These are phyloP conservation scores for Achroia grisella DNA, from an alignment of 1,140 invertebrate species.

Conservation along the genomic window DNA sequence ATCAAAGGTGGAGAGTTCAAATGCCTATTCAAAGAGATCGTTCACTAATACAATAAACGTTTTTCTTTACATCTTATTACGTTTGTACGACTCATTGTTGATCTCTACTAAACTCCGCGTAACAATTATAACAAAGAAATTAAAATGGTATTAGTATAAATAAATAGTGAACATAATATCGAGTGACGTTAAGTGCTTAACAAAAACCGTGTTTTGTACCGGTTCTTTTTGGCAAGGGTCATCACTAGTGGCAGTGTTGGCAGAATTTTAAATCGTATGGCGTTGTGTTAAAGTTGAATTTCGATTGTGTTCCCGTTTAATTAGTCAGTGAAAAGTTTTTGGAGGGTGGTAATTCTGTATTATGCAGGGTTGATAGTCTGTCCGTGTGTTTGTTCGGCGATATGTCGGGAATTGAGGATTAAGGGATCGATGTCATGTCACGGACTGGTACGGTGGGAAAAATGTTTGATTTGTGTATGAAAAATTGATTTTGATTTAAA, in stretches of 20 bases:
- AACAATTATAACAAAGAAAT: constrained; percentile 38
- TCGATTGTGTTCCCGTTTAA: constrained; percentile 11
- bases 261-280: not conserved
- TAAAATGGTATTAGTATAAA: constrained; percentile 62
- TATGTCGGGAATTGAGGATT: constrained; percentile 23
- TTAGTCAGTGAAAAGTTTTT: constrained; percentile 14
- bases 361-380: not conserved
- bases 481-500: too few species aligned
- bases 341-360: constrained; percentile 1
- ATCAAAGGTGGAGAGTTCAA: constrained; percentile 2
- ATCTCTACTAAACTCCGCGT: constrained; percentile 8
- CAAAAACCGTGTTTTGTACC: constrained; percentile 19
- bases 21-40: not conserved
- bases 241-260: not conserved
- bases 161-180: constrained; percentile 55
- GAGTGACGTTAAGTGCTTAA: constrained; percentile 56
- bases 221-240: constrained; percentile 21
- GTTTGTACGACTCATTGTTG: constrained; percentile 1
- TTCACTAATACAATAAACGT: constrained; percentile 9
- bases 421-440: constrained; percentile 39
- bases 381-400: constrained; percentile 2
- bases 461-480: constrained; percentile 1
- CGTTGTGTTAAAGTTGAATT: not conserved
- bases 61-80: constrained; percentile 1
- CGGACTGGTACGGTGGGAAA: constrained; percentile 17